Percentiles rank a stretch among this genome's conserved stretches.
These are phyloP conservation scores for Orthochromis malagaraziensis DNA, from an alignment of 2,113 vertebrate genomes.

Conservation along the genomic window DNA sequence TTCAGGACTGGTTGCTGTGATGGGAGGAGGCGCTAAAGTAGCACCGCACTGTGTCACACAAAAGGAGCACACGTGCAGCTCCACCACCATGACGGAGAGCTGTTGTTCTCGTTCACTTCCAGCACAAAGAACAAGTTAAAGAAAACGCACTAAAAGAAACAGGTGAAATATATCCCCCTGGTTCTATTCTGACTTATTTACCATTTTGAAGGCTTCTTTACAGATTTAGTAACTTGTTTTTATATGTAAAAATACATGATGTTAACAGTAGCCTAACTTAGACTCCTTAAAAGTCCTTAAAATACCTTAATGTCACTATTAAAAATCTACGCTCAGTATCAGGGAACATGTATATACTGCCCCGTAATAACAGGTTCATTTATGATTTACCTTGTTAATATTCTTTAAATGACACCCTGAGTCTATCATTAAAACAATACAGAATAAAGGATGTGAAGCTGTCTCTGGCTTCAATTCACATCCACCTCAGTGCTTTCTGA, in stretches of 20 bases:
- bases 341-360: background rate
- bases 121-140: background rate
- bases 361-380: background rate
- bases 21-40: rapidly evolving
- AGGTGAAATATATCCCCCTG: rapidly evolving
- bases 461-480: background rate
- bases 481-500: background rate
- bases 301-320: rapidly evolving
- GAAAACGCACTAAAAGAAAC: rapidly evolving
- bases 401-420: background rate
- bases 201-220: background rate
- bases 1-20: background rate
- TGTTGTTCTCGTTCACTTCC: background rate
- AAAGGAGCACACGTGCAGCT: background rate
- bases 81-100: background rate
- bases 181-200: background rate
- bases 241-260: rapidly evolving
- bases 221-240: background rate
- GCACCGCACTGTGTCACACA: background rate
- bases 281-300: background rate
- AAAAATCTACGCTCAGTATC: background rate
- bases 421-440: background rate
- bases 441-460: background rate
- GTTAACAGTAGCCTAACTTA: rapidly evolving
- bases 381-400: background rate